phyloP scores from a whole-genome alignment of 1,140 invertebrate species.

The Cyclina sinensis region DNA sequence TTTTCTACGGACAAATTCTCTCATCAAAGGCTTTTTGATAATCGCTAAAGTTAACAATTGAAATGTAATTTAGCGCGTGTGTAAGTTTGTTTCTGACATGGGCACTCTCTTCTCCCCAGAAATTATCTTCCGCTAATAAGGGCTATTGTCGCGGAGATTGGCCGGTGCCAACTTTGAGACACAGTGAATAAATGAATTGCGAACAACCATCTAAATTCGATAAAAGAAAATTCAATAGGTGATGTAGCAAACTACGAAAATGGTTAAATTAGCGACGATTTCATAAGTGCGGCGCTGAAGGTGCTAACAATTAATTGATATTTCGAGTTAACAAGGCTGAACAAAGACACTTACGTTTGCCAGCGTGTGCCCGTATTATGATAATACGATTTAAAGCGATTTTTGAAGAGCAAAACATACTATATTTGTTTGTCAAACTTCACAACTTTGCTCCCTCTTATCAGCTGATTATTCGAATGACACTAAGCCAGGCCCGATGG shows the following conservation, averaged over 20 bases:
- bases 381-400: slow-evolving; percentile 62
- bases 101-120: background rate
- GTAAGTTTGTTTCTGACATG: slow-evolving; percentile 23
- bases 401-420: slow-evolving; percentile 66
- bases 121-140: slow-evolving; percentile 42
- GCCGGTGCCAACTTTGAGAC: slow-evolving; percentile 11
- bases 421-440: slow-evolving; percentile 62
- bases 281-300: slow-evolving; percentile 13
- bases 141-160: slow-evolving; percentile 53
- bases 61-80: slow-evolving; percentile 48
- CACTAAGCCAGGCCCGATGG: slow-evolving; percentile 46
- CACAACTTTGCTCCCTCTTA: slow-evolving; percentile 54
- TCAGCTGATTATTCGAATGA: slow-evolving; percentile 36
- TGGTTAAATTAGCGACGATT: slow-evolving; percentile 9
- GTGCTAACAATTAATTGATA: slow-evolving; percentile 54
- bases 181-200: slow-evolving; percentile 38
- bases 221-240: background rate
- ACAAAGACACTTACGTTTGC: slow-evolving; percentile 48
- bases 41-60: slow-evolving; percentile 37
- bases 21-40: slow-evolving; percentile 32
- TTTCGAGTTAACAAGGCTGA: slow-evolving; percentile 42
- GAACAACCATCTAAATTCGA: slow-evolving; percentile 13
- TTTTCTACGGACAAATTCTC: slow-evolving; percentile 27
- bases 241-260: slow-evolving; percentile 44
- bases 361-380: slow-evolving; percentile 52